phyloP scores from a whole-genome alignment of 2,888 invertebrate genomes.

The Drosophila nigricruria region DNA sequence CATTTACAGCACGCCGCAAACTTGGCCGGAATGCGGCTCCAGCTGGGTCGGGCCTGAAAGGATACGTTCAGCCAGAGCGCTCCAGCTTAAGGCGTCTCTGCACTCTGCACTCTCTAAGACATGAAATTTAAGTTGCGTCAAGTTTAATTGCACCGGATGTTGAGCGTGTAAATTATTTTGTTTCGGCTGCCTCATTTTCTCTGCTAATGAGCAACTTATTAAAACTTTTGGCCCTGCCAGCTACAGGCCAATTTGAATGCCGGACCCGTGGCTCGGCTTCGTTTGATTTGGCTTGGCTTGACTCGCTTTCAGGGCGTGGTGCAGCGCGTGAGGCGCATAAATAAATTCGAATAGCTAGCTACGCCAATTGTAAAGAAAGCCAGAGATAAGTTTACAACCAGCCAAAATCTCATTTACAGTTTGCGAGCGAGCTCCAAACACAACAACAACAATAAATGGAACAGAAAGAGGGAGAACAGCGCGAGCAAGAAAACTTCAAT shows the following conservation, averaged over 20 bases:
- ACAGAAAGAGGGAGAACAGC: neutral
- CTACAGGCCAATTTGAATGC: conserved; percentile 49
- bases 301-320: conserved; percentile 9
- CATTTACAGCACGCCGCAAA: conserved; percentile 64
- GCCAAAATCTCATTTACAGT: conserved; percentile 67
- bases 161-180: conserved; percentile 79
- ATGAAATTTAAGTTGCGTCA: conserved; percentile 56
- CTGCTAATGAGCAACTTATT: conserved; percentile 79
- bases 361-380: conserved; percentile 69
- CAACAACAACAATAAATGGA: conserved; percentile 14
- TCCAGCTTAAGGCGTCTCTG: neutral
- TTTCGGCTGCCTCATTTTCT: conserved; percentile 68
- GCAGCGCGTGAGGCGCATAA: conserved; percentile 66
- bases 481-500: conserved; percentile 54
- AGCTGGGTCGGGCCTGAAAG: conserved; percentile 1
- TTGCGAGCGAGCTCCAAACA: conserved; percentile 6
- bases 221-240: conserved; percentile 57
- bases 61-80: neutral
- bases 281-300: neutral
- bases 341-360: conserved; percentile 58
- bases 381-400: conserved; percentile 58
- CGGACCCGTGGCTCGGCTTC: conserved; percentile 1
- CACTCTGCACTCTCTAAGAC: conserved; percentile 29
- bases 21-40: conserved; percentile 35
- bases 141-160: conserved; percentile 79